Evolutionary conservation across 2,888 invertebrate genomes (phyloP).

Genomic region (Diploptera punctata): DNA sequence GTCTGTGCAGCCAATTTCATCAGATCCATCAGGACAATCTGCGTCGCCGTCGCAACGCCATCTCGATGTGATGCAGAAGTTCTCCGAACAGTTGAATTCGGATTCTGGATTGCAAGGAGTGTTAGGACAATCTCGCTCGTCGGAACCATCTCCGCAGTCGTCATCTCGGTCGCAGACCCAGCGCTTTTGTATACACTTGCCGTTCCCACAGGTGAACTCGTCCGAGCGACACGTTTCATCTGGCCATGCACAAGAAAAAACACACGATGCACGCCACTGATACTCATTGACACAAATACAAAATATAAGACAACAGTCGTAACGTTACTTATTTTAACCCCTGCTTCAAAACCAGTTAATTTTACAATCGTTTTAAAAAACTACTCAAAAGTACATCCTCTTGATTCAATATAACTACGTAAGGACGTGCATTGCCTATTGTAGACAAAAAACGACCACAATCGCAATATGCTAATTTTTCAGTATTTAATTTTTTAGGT

Average conservation of each 20-base stretch:
- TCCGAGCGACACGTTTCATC: constrained; percentile 91
- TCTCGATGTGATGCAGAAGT: constrained; percentile 76
- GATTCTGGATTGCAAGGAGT: constrained; percentile 71
- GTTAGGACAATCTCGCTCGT: constrained; percentile 78
- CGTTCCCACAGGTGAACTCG: constrained; percentile 91
- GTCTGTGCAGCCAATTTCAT: constrained; percentile 75
- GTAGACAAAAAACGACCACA: no score
- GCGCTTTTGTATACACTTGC: constrained; percentile 83
- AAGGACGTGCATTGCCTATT: no score
- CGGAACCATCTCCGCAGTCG: constrained; percentile 85
- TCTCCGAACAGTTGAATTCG: constrained; percentile 77
- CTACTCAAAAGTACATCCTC: no score
- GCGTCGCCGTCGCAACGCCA: constrained; percentile 90
- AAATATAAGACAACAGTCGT: no score
- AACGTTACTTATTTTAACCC: no score
- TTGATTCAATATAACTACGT: no score
- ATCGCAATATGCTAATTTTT: no score
- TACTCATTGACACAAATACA: no score
- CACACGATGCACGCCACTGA: constrained; percentile 15
- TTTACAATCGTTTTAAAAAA: no score
- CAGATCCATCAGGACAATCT: constrained; percentile 84
- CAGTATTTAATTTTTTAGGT: no score
- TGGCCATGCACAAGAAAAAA: constrained; percentile 51
- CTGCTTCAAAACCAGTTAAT: no score
- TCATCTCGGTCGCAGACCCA: constrained; percentile 90